phyloP scores from a whole-genome alignment of 92 coral and sea anemone genomes.

The Pocillopora meandrina region DNA sequence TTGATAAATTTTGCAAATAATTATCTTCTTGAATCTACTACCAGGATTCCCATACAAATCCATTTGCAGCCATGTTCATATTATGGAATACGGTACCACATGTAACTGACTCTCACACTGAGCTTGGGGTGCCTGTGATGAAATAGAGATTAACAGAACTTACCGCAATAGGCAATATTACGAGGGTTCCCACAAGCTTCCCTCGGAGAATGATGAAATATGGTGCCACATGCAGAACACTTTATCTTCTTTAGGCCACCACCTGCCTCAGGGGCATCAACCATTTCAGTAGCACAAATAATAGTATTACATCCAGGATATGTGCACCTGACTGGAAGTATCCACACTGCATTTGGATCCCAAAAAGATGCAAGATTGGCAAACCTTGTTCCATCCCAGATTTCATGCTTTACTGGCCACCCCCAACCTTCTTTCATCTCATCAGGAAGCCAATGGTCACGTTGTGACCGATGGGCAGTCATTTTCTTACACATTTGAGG shows the following conservation, averaged over 20 bases:
- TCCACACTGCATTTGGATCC: constrained; percentile 66
- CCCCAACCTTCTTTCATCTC: constrained; percentile 51
- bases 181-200: constrained; percentile 68
- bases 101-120: too few relatives aligned
- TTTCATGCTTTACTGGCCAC: constrained; percentile 56
- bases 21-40: constrained; percentile 12
- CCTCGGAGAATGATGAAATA: constrained; percentile 62
- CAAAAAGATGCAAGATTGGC: constrained; percentile 75
- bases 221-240: constrained; percentile 60
- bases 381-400: constrained; percentile 82
- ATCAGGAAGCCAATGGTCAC: constrained; percentile 73
- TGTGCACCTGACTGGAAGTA: constrained; percentile 70
- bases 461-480: constrained; percentile 72
- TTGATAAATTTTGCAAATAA: background rate
- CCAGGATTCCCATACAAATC: constrained; percentile 19
- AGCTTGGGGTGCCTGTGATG: background rate
- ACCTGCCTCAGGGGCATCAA: constrained; percentile 51
- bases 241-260: constrained; percentile 57
- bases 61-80: background rate
- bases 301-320: constrained; percentile 58
- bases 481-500: constrained; percentile 70
- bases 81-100: background rate
- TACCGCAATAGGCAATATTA: constrained; percentile 72
- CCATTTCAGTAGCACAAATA: constrained; percentile 50
- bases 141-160: constrained; percentile 18